Base-by-base conservation (phyloP, 2,797 vertebrate species). In the Phaenicophaeus curvirostris region DNA sequence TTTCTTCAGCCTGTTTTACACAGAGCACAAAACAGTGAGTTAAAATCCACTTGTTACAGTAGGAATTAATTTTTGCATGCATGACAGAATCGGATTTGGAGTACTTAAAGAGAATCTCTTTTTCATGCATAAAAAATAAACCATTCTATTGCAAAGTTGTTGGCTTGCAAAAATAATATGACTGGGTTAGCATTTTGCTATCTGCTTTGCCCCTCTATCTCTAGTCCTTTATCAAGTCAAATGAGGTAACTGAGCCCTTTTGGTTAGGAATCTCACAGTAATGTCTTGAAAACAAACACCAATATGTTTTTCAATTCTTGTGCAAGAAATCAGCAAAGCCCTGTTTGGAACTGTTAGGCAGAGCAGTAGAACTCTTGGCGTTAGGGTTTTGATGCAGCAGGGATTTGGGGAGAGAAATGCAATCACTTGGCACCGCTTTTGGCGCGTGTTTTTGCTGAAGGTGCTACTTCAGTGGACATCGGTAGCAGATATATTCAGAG, bases 11-110 rank as follows among this genome's bases (percentile, higher is more conserved):
- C 31, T 80, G 44, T 86, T 95, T 88, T 88, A n/a, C 41, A 85
- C 53, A 83, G 13, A 76, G 18, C 57, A 74, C 35, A 85, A 89
- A 95, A 59, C 20, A 33, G 21, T 33, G 61, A 77, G 28, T 90
- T 74, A 46, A 91, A 93, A 93, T 90, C 41, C n/a, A 72, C 44
- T 95, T 94, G 42, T 57, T 94, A 77, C 23, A 30, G 42, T 51
- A 93, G 27, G 67, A 91, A 85, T 94, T 91, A 73, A 76, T 93
- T 95, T 94, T 85, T 80, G 20, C 24, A 48, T 83, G 68, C 31
- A 11, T 61, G 48, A 35, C 72, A 57, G 75, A 85, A 83, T 67
- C 81, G 48, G 44, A 73, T 91, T 91, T 90, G 51, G 35, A 9
- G 28, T 85, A 69, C 31, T 77, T 91, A 91, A 82, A 69, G 42